A percentile compares a stretch with the other conserved stretches of the same genome.
phyloP scores from a whole-genome alignment of 2,113 vertebrate genomes.

The Vanacampus margaritifer region DNA sequence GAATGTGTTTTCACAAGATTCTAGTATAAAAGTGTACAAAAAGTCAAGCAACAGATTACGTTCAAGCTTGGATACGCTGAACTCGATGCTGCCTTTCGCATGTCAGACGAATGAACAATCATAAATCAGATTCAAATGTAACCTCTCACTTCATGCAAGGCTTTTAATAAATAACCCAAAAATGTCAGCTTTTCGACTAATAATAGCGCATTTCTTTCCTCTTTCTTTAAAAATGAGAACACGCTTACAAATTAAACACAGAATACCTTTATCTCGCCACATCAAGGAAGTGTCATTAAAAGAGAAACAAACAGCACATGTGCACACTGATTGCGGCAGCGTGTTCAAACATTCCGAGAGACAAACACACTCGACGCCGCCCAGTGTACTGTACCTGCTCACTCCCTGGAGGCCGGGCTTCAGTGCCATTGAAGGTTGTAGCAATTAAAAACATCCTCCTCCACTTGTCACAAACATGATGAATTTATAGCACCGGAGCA shows the following conservation, averaged over 20 bases:
- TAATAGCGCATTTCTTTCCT: not conserved
- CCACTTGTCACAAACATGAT: constrained; percentile 70
- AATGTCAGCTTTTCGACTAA: not conserved
- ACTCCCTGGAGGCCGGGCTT: constrained; percentile 58
- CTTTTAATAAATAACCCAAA: not conserved
- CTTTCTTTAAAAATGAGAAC: not conserved
- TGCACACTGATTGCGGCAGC: constrained; percentile 43
- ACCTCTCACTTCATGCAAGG: not conserved
- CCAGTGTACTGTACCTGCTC: constrained; percentile 24
- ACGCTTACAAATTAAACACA: constrained; percentile 36
- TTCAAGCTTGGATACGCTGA: not conserved
- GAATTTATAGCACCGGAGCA: constrained; percentile 65
- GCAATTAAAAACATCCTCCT: constrained; percentile 72
- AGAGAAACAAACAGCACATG: constrained; percentile 18
- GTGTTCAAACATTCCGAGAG: constrained; percentile 26
- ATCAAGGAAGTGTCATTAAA: constrained; percentile 9
- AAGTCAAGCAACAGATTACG: not conserved
- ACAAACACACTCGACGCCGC: constrained; percentile 15
- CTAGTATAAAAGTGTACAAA: not conserved
- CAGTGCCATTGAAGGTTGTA: constrained; percentile 60
- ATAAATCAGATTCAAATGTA: not conserved
- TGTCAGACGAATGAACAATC: not conserved
- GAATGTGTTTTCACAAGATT: not conserved
- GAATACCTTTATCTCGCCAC: constrained; percentile 17
- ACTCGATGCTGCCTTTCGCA: not conserved